Evolutionary conservation across 2,888 invertebrate species (phyloP).

Genomic region (Caenorhabditis becei): DNA sequence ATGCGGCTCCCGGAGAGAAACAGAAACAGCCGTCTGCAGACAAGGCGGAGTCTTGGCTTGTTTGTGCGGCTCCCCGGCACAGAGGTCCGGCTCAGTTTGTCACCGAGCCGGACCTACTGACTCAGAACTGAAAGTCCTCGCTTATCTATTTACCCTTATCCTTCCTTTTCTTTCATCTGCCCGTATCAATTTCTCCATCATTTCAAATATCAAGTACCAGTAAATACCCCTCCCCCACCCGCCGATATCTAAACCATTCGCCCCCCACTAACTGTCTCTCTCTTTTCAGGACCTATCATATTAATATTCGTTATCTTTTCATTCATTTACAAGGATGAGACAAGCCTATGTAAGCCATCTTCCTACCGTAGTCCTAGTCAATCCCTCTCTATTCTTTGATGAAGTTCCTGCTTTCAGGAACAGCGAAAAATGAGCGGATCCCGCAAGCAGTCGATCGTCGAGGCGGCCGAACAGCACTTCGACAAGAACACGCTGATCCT

Average conservation of each 20-base stretch:
- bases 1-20: conserved; percentile 28
- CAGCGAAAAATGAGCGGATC: conserved; percentile 56
- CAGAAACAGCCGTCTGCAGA: conserved; percentile 47
- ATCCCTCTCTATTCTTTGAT: background rate
- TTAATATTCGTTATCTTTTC: background rate
- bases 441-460: conserved; percentile 76
- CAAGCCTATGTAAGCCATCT: conserved; percentile 20
- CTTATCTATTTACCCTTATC: conserved; percentile 44
- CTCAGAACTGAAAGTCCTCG: conserved; percentile 19
- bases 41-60: conserved; percentile 42
- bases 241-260: conserved; percentile 8
- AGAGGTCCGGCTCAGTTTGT: conserved; percentile 1
- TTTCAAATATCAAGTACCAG: conserved; percentile 51
- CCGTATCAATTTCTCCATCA: conserved; percentile 9
- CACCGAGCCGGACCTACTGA: background rate
- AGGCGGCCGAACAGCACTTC: conserved; percentile 77
- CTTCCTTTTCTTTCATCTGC: conserved; percentile 11
- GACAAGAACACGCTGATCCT: conserved; percentile 77
- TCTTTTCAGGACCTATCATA: conserved; percentile 10
- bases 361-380: background rate
- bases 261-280: background rate
- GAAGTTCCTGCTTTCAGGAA: background rate
- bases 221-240: conserved; percentile 19
- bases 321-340: conserved; percentile 15
- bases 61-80: background rate